Conservation (phyloP, 2,797 vertebrate genomes). For the Cryptoblepharus egeriae region DNA sequence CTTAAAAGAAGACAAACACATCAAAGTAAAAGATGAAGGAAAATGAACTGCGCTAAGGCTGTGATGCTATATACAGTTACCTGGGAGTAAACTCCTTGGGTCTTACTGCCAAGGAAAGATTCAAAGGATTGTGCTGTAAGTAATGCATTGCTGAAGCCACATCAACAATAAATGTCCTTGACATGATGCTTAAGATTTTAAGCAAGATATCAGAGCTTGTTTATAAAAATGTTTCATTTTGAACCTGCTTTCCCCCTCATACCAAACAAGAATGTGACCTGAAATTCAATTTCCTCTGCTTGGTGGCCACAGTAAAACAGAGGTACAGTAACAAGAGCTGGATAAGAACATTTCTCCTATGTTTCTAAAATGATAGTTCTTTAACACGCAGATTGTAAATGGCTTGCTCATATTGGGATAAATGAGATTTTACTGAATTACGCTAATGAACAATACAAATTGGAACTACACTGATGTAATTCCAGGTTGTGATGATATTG, state of each 20-base stretch:
- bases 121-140: neutral
- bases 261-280: neutral
- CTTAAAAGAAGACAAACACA: constrained; percentile 11
- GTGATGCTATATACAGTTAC: too few species aligned
- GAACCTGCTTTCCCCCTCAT: constrained; percentile 18
- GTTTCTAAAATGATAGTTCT: neutral
- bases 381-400: neutral
- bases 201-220: constrained; percentile 4
- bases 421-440: neutral
- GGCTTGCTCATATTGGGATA: neutral
- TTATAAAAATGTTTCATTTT: constrained; percentile 31
- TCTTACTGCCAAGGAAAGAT: too few species aligned
- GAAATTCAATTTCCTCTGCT: constrained; percentile 22
- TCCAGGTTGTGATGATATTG: neutral
- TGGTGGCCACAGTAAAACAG: neutral
- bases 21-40: neutral
- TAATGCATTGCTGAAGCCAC: constrained; percentile 27
- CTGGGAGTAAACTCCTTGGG: too few species aligned
- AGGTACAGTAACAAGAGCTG: neutral
- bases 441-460: neutral
- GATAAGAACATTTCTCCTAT: neutral
- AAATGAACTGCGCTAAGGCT: neutral
- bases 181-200: constrained; percentile 27
- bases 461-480: neutral
- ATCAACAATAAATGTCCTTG: constrained; percentile 19